Percentiles rank a stretch among this genome's conserved stretches.
Evolutionary conservation across 92 coral and sea anemone species (phyloP).

Genomic region (Epizoanthus ramosus): DNA sequence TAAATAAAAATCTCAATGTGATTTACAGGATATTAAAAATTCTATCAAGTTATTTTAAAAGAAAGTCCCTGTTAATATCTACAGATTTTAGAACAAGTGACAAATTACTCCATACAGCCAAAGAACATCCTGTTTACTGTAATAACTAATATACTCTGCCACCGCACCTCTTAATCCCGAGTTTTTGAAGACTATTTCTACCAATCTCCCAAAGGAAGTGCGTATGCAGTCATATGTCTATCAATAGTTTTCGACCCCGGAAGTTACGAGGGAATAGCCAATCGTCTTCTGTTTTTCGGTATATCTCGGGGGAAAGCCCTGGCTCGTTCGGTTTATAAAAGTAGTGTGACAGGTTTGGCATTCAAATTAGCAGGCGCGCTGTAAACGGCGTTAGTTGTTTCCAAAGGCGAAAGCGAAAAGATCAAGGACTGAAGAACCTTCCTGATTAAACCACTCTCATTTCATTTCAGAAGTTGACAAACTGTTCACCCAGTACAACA

Average conservation of each 20-base stretch:
- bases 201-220: no score
- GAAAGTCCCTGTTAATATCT: no score
- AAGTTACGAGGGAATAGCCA: slow-evolving; percentile 20
- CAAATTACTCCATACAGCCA: no score
- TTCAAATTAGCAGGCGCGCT: not conserved
- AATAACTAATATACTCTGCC: no score
- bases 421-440: not conserved
- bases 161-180: no score
- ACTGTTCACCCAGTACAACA: not conserved
- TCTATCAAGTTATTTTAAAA: no score
- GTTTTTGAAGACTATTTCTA: no score
- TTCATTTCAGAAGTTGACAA: slow-evolving; percentile 5
- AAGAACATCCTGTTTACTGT: no score
- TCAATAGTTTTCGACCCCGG: slow-evolving; percentile 23
- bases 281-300: not conserved
- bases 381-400: not conserved
- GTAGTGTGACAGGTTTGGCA: not conserved
- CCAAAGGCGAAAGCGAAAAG: slow-evolving; percentile 19
- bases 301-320: slow-evolving; percentile 30
- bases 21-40: no score
- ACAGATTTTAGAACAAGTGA: no score
- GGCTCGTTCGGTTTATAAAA: not conserved
- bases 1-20: no score
- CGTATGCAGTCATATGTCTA: not conserved
- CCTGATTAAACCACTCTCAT: not conserved